Conservation (phyloP, 2,113 vertebrate species). For the Andinoacara biseriatus region DNA sequence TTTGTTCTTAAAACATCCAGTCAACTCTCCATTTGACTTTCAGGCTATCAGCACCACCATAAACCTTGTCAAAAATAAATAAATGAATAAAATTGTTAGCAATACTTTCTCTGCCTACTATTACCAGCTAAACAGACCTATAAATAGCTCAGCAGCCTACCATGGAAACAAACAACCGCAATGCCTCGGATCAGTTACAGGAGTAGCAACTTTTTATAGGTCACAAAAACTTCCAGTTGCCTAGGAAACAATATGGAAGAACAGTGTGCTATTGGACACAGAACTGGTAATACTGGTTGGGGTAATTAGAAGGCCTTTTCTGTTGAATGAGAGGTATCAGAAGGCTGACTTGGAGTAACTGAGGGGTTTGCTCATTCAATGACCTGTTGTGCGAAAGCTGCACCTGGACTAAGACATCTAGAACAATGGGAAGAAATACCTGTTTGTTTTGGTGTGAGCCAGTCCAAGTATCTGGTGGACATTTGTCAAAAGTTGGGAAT, state of each 20-base stretch:
- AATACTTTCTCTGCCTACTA: conserved; percentile 36
- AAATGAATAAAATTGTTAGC: conserved; percentile 25
- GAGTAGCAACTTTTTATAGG: conserved; percentile 80
- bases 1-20: conserved; percentile 36
- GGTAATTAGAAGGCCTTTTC: conserved; percentile 72
- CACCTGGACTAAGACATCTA: conserved; percentile 64
- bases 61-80: conserved; percentile 7
- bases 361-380: conserved; percentile 70
- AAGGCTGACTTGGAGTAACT: conserved; percentile 67
- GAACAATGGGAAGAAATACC: conserved; percentile 62
- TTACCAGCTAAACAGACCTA: conserved; percentile 63
- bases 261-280: conserved; percentile 63
- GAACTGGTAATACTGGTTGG: conserved; percentile 78
- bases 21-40: not conserved
- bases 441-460: conserved; percentile 48
- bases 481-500: conserved; percentile 12
- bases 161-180: conserved; percentile 73
- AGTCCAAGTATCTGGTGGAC: conserved; percentile 21
- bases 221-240: conserved; percentile 79
- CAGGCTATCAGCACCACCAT: not conserved
- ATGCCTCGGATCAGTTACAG: conserved; percentile 72
- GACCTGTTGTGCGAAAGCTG: conserved; percentile 55
- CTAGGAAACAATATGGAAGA: conserved; percentile 75
- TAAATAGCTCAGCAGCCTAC: conserved; percentile 72
- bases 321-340: conserved; percentile 72